A percentile compares a stretch with the other conserved stretches of the same genome.
phyloP scores from a whole-genome alignment of 2,113 vertebrate species.

The Onychorhynchus coronatus region DNA sequence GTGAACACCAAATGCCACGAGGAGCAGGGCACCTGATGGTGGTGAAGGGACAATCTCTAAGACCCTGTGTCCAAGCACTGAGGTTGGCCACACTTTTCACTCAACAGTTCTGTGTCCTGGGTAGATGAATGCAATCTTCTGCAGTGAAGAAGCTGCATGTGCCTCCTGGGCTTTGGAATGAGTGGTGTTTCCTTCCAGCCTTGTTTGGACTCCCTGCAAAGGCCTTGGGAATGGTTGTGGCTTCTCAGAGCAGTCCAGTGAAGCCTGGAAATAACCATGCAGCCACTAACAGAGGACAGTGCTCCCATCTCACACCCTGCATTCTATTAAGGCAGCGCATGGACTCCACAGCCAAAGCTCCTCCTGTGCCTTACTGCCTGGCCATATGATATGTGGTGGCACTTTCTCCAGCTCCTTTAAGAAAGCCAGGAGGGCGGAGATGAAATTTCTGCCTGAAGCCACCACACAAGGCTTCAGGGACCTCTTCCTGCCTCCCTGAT shows the following conservation, averaged over 20 bases:
- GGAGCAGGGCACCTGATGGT: background rate
- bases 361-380: background rate
- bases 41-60: background rate
- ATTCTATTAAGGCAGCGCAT: background rate
- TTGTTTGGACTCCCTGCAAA: background rate
- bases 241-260: background rate
- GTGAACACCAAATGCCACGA: background rate
- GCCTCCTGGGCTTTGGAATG: background rate
- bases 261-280: background rate
- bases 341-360: background rate
- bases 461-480: background rate
- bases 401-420: background rate
- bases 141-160: background rate
- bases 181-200: background rate
- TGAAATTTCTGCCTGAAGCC: background rate
- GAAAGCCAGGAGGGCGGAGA: background rate
- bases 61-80: background rate
- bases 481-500: background rate
- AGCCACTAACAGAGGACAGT: background rate
- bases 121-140: background rate
- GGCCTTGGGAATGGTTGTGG: accelerated
- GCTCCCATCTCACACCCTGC: background rate
- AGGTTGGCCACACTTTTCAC: background rate
- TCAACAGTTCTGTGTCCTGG: background rate
- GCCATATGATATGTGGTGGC: background rate